Evolutionary conservation across 2,888 invertebrate species (phyloP).

Genomic region (Opisthograptis luteolata): DNA sequence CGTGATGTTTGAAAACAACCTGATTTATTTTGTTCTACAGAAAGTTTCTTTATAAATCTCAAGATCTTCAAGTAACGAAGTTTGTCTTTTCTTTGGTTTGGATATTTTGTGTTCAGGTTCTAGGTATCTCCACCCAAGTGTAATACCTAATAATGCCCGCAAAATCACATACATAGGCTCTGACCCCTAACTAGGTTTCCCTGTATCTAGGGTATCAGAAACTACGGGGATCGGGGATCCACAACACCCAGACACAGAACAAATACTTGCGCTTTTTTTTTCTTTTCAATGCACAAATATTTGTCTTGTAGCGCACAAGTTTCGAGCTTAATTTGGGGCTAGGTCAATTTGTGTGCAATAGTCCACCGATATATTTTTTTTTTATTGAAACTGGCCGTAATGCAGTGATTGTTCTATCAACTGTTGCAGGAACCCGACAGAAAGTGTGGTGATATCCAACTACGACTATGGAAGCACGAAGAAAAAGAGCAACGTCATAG

Average conservation of each 20-base stretch:
- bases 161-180: no score
- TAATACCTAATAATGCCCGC: no score
- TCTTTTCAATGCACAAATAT: no score
- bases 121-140: no score
- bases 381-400: slow-evolving; percentile 35
- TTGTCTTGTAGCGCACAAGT: no score
- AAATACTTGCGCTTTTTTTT: no score
- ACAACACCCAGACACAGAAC: no score
- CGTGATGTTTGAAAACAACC: background rate
- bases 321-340: no score
- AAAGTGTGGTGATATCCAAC: slow-evolving; percentile 80
- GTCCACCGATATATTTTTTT: slow-evolving; percentile 11
- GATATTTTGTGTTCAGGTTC: background rate
- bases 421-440: slow-evolving; percentile 76
- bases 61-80: background rate
- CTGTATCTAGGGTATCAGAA: no score
- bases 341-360: no score
- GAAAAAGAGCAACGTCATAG: slow-evolving; percentile 74
- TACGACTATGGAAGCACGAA: slow-evolving; percentile 79
- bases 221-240: no score
- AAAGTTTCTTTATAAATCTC: background rate
- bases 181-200: no score
- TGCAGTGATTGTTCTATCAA: slow-evolving; percentile 63
- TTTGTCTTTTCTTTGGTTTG: background rate
- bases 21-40: background rate